phyloP scores from a whole-genome alignment of 2,113 vertebrate genomes.

The Laticauda colubrina region DNA sequence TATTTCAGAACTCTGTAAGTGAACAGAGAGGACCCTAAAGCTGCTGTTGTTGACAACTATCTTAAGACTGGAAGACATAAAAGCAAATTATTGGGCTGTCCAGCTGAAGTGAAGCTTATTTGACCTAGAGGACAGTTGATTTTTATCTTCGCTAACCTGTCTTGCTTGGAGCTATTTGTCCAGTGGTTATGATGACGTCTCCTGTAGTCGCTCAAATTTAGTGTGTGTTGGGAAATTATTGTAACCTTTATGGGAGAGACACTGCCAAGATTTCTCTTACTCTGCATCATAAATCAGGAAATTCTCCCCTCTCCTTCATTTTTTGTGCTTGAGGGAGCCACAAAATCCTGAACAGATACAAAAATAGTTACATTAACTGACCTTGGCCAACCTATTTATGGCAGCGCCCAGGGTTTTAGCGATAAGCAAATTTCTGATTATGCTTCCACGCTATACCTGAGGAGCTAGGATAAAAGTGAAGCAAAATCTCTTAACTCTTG shows the following conservation, averaged over 20 bases:
- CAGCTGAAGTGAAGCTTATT: neutral
- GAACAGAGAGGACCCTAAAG: neutral
- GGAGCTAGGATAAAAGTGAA: neutral
- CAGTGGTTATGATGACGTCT: neutral
- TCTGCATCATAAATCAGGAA: conserved; percentile 2
- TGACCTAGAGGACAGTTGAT: neutral
- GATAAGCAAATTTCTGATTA: neutral
- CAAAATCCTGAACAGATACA: neutral
- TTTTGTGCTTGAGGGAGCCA: neutral
- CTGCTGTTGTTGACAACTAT: neutral
- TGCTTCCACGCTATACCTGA: neutral
- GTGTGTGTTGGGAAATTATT: neutral
- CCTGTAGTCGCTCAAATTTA: neutral
- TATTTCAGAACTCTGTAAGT: neutral
- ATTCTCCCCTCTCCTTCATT: neutral
- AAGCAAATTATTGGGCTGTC: neutral
- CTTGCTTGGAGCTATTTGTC: neutral
- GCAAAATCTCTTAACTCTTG: neutral
- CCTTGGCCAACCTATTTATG: neutral
- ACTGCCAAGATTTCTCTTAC: conserved; percentile 14
- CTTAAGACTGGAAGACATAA: neutral
- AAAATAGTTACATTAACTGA: neutral
- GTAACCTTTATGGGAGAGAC: conserved; percentile 30
- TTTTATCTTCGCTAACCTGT: neutral
- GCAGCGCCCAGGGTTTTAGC: neutral